Evolutionary conservation across 2,113 vertebrate species (phyloP).

Genomic region (Oncorhynchus gorbuscha): DNA sequence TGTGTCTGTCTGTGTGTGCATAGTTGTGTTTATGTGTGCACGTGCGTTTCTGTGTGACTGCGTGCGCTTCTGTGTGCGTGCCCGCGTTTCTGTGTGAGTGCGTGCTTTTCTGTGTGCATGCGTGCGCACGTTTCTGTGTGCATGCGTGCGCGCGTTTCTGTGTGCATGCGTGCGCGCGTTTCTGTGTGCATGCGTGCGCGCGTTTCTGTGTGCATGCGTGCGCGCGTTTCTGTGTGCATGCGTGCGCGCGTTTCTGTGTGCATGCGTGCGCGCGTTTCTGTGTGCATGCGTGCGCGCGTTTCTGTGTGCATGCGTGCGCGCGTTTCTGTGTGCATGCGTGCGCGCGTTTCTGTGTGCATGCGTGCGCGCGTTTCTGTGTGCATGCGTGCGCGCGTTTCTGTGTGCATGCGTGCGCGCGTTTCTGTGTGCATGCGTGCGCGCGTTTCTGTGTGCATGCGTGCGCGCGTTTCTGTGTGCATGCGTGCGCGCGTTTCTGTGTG

Average conservation of each 20-base stretch:
- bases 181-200: neutral
- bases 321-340: neutral
- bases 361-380: neutral
- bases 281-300: neutral
- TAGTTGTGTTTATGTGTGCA: neutral
- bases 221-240: too few relatives aligned
- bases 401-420: neutral
- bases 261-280: neutral
- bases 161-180: neutral
- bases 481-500: neutral
- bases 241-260: accelerated
- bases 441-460: slow-evolving; percentile 3
- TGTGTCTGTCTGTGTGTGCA: too few relatives aligned
- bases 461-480: too few relatives aligned
- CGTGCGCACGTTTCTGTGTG: neutral
- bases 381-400: neutral
- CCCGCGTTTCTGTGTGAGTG: neutral
- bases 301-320: neutral
- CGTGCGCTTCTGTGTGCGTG: neutral
- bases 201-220: neutral
- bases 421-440: too few relatives aligned
- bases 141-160: too few relatives aligned
- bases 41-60: too few relatives aligned
- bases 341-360: neutral
- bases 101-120: neutral